These are phyloP conservation scores for Sorex fumeus DNA, from an alignment of 2,113 vertebrate species.

Conservation along the genomic window DNA sequence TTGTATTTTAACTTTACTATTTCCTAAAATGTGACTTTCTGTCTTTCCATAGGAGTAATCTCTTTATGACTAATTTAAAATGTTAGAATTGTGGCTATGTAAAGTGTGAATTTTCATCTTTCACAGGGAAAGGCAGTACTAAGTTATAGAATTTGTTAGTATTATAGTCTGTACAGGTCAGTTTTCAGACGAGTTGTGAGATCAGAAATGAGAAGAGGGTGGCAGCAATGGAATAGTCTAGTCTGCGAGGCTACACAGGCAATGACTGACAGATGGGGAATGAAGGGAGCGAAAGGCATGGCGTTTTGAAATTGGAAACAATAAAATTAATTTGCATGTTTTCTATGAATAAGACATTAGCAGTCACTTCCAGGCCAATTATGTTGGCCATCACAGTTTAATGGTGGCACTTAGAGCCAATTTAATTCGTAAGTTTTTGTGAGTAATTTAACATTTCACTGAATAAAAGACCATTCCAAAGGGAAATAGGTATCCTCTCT, in stretches of 20 bases:
- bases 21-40: conserved; percentile 8
- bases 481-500: conserved; percentile 57
- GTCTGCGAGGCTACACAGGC: neutral
- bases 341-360: conserved; percentile 61
- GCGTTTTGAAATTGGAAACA: conserved; percentile 60
- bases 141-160: neutral
- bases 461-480: conserved; percentile 67
- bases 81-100: neutral
- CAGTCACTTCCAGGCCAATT: conserved; percentile 73
- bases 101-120: neutral
- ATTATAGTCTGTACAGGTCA: neutral
- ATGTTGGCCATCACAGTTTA: conserved; percentile 69
- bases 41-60: neutral
- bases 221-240: neutral
- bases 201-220: neutral
- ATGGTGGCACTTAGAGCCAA: conserved; percentile 68
- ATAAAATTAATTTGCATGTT: conserved; percentile 68
- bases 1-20: neutral
- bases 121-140: neutral
- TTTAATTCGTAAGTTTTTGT: conserved; percentile 77
- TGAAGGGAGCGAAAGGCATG: conserved; percentile 4
- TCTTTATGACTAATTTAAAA: neutral
- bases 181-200: neutral
- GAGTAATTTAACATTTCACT: conserved; percentile 73
- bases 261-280: conserved; percentile 53